phyloP scores from a whole-genome alignment of 1,140 invertebrate species.

The Camponotus pennsylvanicus region DNA sequence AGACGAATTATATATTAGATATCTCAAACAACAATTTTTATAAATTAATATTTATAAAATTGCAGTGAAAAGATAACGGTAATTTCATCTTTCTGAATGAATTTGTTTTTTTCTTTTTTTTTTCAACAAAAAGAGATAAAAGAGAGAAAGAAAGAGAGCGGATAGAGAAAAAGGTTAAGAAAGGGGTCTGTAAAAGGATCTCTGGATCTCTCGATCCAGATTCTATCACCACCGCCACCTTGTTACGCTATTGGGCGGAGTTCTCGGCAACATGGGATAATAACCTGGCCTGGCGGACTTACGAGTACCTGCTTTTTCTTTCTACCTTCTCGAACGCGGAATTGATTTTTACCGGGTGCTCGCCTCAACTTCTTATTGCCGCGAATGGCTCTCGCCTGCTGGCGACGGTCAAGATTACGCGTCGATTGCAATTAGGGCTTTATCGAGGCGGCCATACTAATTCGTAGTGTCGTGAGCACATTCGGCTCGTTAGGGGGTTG shows the following conservation, averaged over 20 bases:
- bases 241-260: conserved; percentile 51
- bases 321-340: conserved; percentile 37
- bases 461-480: conserved; percentile 45
- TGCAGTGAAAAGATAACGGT: neutral
- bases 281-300: conserved; percentile 42
- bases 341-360: conserved; percentile 66
- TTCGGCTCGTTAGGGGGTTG: conserved; percentile 51
- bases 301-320: conserved; percentile 67
- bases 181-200: neutral
- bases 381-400: conserved; percentile 45
- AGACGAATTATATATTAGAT: neutral
- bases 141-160: too few species aligned
- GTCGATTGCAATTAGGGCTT: conserved; percentile 60
- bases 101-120: neutral
- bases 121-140: neutral
- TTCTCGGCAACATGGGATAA: conserved; percentile 60
- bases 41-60: neutral
- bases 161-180: neutral
- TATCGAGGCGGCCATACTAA: conserved; percentile 50
- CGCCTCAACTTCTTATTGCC: conserved; percentile 36
- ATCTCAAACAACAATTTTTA: neutral
- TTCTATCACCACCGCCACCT: conserved; percentile 35
- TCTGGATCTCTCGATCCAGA: conserved; percentile 13
- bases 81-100: neutral
- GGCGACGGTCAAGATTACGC: conserved; percentile 54